phyloP scores from a whole-genome alignment of 2,113 vertebrate genomes.

The Ceyx cyanopectus region DNA sequence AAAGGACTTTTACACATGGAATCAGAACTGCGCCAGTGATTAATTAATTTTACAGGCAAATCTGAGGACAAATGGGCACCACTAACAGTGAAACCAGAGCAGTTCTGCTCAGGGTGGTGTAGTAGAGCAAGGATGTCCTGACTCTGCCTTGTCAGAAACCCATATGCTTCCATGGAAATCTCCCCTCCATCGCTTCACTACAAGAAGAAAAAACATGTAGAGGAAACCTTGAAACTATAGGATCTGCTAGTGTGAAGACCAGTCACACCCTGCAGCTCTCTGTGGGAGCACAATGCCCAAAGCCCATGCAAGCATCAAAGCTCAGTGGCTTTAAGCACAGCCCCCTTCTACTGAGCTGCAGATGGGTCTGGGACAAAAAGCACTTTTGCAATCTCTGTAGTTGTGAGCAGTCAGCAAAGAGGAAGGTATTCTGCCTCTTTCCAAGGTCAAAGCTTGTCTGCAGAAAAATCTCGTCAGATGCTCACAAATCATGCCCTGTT shows the following conservation, averaged over 20 bases:
- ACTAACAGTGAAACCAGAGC: background rate
- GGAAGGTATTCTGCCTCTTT: background rate
- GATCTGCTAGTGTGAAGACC: background rate
- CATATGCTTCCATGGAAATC: background rate
- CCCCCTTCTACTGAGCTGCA: rapidly evolving
- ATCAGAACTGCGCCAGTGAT: background rate
- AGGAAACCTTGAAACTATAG: background rate
- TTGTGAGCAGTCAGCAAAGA: background rate
- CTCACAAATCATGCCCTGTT: rapidly evolving
- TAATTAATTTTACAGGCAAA: background rate
- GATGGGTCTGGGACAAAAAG: background rate
- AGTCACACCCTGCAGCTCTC: background rate
- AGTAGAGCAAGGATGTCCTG: background rate
- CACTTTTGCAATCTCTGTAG: background rate
- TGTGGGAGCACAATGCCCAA: rapidly evolving
- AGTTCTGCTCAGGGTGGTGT: background rate
- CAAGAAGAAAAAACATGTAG: background rate
- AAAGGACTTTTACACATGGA: background rate
- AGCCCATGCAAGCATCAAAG: background rate
- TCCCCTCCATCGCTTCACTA: background rate
- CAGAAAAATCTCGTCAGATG: background rate
- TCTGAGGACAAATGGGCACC: background rate
- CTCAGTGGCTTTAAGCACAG: background rate
- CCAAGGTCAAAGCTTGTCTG: background rate
- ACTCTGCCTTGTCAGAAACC: background rate